These are phyloP conservation scores for Plestiodon gilberti DNA, from an alignment of 2,113 vertebrate species.

Conservation along the genomic window DNA sequence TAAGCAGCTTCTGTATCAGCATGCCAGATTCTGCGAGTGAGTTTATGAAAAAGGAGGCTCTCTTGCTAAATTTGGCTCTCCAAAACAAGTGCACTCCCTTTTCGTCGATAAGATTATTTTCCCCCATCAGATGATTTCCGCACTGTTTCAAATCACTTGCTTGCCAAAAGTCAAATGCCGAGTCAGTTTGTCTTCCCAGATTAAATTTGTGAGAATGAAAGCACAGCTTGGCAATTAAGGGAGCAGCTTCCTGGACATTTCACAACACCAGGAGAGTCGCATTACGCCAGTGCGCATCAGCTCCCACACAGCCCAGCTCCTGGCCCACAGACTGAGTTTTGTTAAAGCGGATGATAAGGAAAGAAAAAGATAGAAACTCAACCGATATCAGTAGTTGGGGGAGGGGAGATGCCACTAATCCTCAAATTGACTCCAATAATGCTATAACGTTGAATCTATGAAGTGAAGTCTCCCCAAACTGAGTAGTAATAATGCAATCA, in stretches of 20 bases:
- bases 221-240: background rate
- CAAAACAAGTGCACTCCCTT: constrained; percentile 41
- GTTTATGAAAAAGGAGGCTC: constrained; percentile 19
- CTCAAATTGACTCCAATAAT: background rate
- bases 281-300: constrained; percentile 58
- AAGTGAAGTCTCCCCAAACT: background rate
- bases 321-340: background rate
- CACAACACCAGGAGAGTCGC: constrained; percentile 48
- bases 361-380: background rate
- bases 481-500: background rate
- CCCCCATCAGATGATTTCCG: constrained; percentile 25
- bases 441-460: background rate
- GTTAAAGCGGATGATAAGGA: background rate
- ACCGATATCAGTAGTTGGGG: background rate
- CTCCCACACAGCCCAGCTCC: constrained; percentile 34
- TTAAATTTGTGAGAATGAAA: constrained; percentile 22
- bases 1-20: fast-evolving
- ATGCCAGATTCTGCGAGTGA: background rate
- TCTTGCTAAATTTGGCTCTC: constrained; percentile 55
- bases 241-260: constrained; percentile 51
- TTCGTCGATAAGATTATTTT: constrained; percentile 59
- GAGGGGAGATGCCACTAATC: background rate
- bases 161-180: constrained; percentile 41
- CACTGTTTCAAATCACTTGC: constrained; percentile 7
- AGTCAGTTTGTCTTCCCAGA: constrained; percentile 44